Evolutionary conservation across 2,888 invertebrate genomes (phyloP), one percentile per base, ranked within the genome.

Genomic region (Microdon myrmicae): DNA sequence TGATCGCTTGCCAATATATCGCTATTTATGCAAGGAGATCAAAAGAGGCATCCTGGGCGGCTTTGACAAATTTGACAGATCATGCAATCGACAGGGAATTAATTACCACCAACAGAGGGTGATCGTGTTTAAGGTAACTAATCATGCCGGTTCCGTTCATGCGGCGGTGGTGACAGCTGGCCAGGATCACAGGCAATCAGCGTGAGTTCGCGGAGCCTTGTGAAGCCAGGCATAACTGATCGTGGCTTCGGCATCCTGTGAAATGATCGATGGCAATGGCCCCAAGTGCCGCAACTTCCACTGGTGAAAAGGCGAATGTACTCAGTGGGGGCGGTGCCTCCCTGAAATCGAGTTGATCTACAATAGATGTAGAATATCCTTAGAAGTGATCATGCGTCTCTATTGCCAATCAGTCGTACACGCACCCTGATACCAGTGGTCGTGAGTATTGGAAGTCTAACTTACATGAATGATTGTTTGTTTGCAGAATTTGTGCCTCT

Each of bases 61-160:
- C 48, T 55, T 55, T 55, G 60, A 60, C 60, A 55, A 60, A 60
- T 60, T 55, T 60, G 60, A 60, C 60, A 60, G 60, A 48, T 60
- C 60, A 60, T 60, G 60, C 60, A 37, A 60, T 60, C 54, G 29
- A 39, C 60, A 28, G 54, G 55, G 32, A 48, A 60, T 60, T 55
- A 60, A 60, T 60, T 55, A 60, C 60, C 60, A 60, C 60, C 60
- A 60, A 54, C 54, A 32, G 60, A 38, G 60, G 32, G 32, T 26
- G 32, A 47, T 60, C 55, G 60, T 44, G 60, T 55, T 55, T 55
- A 34, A 32, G 39, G 60, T 48, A 60, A 60, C 60, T 55, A 47
- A 60, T 60, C 60, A 60, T 48, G 60, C 55, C 60, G 55, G 55
- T 60, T 48, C 38, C 60, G 55, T 55, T 60, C 54, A 60, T 60